Evolutionary conservation across 2,888 invertebrate species (phyloP).

Genomic region (Geophilus truncorum): DNA sequence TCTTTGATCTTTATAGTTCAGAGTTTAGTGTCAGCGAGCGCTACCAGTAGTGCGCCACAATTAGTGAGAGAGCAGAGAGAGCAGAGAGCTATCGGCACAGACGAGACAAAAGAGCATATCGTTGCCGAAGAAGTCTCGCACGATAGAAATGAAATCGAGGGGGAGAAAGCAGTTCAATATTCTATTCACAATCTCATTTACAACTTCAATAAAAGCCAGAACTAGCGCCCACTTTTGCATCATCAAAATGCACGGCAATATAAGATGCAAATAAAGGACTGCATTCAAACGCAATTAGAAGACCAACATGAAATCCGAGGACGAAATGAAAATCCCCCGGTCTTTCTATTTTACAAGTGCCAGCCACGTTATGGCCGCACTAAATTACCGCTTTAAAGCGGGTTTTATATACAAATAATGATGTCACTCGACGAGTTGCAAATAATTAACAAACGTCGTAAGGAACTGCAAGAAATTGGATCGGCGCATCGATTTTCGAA

Average conservation of each 20-base stretch:
- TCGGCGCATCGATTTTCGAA: too few relatives aligned
- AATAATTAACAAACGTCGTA: not conserved
- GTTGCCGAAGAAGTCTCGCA: too few relatives aligned
- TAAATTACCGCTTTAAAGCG: not conserved
- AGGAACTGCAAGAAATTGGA: not conserved
- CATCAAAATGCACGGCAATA: not conserved
- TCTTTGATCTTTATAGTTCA: too few relatives aligned
- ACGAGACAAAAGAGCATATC: too few relatives aligned
- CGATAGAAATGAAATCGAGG: not conserved
- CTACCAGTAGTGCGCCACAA: too few relatives aligned
- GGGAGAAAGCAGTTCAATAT: not conserved
- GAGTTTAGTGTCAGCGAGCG: too few relatives aligned
- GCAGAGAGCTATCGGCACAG: too few relatives aligned
- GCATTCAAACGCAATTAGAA: slow-evolving; percentile 10
- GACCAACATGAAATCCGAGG: not conserved
- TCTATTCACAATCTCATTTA: slow-evolving; percentile 20
- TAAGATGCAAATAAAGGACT: not conserved
- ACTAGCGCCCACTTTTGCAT: not conserved
- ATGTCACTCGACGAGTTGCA: not conserved
- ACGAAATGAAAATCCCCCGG: not conserved
- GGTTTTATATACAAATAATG: not conserved
- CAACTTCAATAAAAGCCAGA: not conserved
- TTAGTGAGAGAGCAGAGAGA: too few relatives aligned
- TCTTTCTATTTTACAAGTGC: not conserved
- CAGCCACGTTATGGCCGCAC: not conserved